A percentile compares a stretch with the other conserved stretches of the same genome.
Conservation (phyloP, 2,888 invertebrate species). For the Cryptus viduatorius region DNA sequence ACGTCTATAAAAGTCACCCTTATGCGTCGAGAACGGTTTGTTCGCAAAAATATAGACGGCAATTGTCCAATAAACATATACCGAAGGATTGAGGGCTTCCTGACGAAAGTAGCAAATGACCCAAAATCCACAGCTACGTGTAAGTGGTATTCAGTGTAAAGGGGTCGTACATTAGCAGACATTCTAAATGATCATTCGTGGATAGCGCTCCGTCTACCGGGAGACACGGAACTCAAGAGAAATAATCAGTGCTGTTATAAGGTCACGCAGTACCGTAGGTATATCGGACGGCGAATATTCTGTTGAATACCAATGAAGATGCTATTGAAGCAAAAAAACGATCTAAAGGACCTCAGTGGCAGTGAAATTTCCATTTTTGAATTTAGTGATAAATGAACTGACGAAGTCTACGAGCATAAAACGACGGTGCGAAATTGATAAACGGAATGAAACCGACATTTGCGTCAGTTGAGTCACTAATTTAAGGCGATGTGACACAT, state of each 20-base stretch:
- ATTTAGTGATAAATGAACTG: not conserved
- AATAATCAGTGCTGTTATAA: constrained; percentile 14
- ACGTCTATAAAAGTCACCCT: not conserved
- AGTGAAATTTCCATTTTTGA: not conserved
- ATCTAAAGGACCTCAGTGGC: not conserved
- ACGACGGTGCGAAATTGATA: too few relatives aligned
- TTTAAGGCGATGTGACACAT: too few relatives aligned
- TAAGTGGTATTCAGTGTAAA: not conserved
- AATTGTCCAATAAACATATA: constrained; percentile 4
- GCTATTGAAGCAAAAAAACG: not conserved
- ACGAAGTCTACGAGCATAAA: too few relatives aligned
- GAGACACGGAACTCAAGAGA: not conserved
- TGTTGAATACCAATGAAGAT: not conserved
- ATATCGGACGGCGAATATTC: too few relatives aligned
- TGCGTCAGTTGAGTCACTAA: not conserved
- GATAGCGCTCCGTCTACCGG: constrained; percentile 14
- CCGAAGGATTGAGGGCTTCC: not conserved
- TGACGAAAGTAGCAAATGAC: constrained; percentile 7
- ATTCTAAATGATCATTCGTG: constrained; percentile 41
- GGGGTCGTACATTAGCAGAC: constrained; percentile 39
- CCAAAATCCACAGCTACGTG: not conserved
- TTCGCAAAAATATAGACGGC: constrained; percentile 9
- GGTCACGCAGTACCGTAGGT: not conserved
- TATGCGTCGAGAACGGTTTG: not conserved
- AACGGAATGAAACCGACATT: too few relatives aligned